A percentile compares a stretch with the other conserved stretches of the same genome.
Conservation (phyloP, 2,888 invertebrate genomes). For the Limnephilus rhombicus region DNA sequence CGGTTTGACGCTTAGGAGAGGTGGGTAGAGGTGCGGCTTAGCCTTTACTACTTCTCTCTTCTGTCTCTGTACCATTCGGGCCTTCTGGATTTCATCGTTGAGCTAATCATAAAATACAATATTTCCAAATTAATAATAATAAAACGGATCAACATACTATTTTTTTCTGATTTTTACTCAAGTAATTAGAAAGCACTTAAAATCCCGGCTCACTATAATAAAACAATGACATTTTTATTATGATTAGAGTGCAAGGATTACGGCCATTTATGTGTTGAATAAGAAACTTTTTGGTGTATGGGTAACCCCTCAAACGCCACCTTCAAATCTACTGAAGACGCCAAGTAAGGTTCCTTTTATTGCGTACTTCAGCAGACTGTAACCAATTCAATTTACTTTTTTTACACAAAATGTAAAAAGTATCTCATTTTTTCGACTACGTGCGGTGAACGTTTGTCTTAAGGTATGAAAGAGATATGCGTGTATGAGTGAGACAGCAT, state of each 20-base stretch:
- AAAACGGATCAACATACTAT: background rate
- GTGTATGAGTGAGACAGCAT: too few relatives aligned
- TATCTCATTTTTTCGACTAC: background rate
- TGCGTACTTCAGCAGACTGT: too few relatives aligned
- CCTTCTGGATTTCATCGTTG: background rate
- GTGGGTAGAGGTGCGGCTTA: conserved; percentile 34
- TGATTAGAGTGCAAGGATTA: background rate
- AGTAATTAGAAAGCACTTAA: background rate
- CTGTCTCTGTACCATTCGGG: conserved; percentile 12
- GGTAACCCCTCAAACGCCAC: background rate
- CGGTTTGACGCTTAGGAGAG: conserved; percentile 54
- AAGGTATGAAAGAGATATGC: too few relatives aligned
- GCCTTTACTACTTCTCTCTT: conserved; percentile 17
- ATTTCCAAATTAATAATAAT: background rate
- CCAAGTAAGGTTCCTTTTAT: too few relatives aligned
- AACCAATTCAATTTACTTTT: background rate
- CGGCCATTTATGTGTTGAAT: too few relatives aligned
- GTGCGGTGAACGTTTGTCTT: too few relatives aligned
- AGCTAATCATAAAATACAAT: background rate
- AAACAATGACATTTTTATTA: background rate
- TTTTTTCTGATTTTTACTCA: background rate
- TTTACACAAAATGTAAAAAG: background rate
- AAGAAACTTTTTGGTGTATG: background rate
- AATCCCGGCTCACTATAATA: background rate
- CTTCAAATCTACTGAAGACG: background rate